These are phyloP conservation scores for Psix sp. DNA, from an alignment of 1,140 invertebrate genomes.

Conservation along the genomic window DNA sequence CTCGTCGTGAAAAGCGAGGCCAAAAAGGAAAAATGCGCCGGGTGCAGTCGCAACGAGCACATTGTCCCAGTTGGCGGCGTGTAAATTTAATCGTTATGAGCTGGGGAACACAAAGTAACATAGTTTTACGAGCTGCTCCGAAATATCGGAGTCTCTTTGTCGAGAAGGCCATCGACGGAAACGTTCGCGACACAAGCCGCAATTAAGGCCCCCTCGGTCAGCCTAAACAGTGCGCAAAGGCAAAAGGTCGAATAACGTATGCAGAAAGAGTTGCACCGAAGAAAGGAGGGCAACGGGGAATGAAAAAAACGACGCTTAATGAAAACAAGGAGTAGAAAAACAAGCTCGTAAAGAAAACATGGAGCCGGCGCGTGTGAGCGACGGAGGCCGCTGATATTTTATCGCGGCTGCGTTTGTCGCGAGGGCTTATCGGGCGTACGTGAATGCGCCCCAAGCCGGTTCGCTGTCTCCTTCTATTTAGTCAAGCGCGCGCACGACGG, in stretches of 20 bases:
- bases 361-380: conserved; percentile 4
- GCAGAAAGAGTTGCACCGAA: conserved; percentile 47
- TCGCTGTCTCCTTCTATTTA: conserved; percentile 31
- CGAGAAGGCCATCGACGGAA: conserved; percentile 10
- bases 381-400: conserved; percentile 36
- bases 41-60: background rate
- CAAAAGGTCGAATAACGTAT: conserved; percentile 49
- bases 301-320: conserved; percentile 41
- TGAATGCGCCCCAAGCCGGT: conserved; percentile 44
- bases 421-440: conserved; percentile 51
- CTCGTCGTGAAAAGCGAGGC: too few species aligned
- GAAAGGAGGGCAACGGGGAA: conserved; percentile 31
- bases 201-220: conserved; percentile 13
- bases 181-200: conserved; percentile 16
- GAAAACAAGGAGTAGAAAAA: conserved; percentile 53
- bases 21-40: background rate
- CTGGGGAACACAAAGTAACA: conserved; percentile 16
- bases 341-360: conserved; percentile 54
- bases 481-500: conserved; percentile 61
- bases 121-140: conserved; percentile 15
- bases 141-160: conserved; percentile 40
- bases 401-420: conserved; percentile 52
- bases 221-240: conserved; percentile 28
- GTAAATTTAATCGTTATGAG: conserved; percentile 37
- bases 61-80: conserved; percentile 31